phyloP scores from a whole-genome alignment of 2,113 vertebrate genomes.

The Hippotragus niger region DNA sequence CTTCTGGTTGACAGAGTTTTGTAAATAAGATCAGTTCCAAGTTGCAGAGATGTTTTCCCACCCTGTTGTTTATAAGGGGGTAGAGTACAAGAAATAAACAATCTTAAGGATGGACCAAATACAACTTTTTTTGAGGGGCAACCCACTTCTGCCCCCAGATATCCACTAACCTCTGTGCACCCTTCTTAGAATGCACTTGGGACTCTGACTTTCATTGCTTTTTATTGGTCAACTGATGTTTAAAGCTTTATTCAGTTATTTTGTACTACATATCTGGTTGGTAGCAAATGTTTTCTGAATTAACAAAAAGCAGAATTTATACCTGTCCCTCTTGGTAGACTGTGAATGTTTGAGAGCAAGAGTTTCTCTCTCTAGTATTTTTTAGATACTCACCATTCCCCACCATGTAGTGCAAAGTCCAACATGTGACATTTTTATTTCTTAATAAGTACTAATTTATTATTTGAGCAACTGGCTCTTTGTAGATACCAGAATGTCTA shows the following conservation, averaged over 20 bases:
- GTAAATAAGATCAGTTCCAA: slow-evolving; percentile 40
- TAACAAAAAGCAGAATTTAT: not conserved
- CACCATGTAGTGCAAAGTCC: not conserved
- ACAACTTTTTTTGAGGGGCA: not conserved
- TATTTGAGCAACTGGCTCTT: not conserved
- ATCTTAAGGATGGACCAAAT: not conserved
- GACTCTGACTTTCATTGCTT: not conserved
- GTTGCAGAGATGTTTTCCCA: not conserved
- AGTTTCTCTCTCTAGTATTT: not conserved
- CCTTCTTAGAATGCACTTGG: not conserved
- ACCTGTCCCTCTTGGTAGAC: not conserved
- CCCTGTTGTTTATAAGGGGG: not conserved
- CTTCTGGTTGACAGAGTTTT: slow-evolving; percentile 41
- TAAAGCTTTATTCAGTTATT: slow-evolving; percentile 6
- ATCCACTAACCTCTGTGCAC: not conserved
- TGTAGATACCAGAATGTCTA: not conserved
- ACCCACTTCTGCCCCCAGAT: not conserved
- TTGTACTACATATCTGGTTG: not conserved
- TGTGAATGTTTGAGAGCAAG: not conserved
- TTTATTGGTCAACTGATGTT: not conserved
- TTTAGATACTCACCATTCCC: not conserved
- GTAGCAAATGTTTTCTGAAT: not conserved
- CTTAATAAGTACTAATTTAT: not conserved
- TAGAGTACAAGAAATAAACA: not conserved
- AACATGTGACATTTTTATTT: slow-evolving; percentile 16